Evolutionary conservation across 1,140 invertebrate genomes (phyloP), one percentile per base, ranked within the genome.

Genomic region (Mylabris phalerata): DNA sequence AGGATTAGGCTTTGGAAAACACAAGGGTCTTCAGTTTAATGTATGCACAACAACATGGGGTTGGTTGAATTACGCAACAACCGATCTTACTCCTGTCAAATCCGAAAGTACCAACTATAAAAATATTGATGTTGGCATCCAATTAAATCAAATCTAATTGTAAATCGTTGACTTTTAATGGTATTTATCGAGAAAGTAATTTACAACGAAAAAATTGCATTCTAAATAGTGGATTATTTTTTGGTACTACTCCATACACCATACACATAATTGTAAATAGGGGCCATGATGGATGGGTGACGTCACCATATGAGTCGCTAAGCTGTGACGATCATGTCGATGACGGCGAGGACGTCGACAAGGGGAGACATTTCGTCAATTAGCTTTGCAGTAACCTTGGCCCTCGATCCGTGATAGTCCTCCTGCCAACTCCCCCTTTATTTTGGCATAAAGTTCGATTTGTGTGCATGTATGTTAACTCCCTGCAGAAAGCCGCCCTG

Each of bases 211-310:
- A 47, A 47, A 47, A 9, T 47, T 2, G 26, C 45, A 25, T 47
- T 19, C 45, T 47, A 24, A 2, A 32, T 5, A 32, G 32, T 32
- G 32, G 32, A 4, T 19, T 19, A 19, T 2, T 19, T 19, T 19
- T 19, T 1, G 19, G 19, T 19, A 19, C 32, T 32, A 32, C 32
- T 5, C 32, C 7, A 3, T 32, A 32, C 7, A 32, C 0, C 3
- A 7, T 32, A 3, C 7, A 7, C 7, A n/a, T n/a, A 1, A 32
- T 32, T 32, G 32, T 32, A 32, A 32, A 44, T 40, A 46, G 52
- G 45, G 45, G 52, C 52, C 52, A 55, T 55, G 44, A 55, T 55
- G 52, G 52, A 55, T 47, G 52, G 45, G 24, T 55, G 52, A 55
- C 52, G 52, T 55, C 52, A 55, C 39, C 51, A 46, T 26, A 54